These are phyloP conservation scores for Pontoporia blainvillei DNA, from an alignment of 2,113 vertebrate species.

Conservation along the genomic window DNA sequence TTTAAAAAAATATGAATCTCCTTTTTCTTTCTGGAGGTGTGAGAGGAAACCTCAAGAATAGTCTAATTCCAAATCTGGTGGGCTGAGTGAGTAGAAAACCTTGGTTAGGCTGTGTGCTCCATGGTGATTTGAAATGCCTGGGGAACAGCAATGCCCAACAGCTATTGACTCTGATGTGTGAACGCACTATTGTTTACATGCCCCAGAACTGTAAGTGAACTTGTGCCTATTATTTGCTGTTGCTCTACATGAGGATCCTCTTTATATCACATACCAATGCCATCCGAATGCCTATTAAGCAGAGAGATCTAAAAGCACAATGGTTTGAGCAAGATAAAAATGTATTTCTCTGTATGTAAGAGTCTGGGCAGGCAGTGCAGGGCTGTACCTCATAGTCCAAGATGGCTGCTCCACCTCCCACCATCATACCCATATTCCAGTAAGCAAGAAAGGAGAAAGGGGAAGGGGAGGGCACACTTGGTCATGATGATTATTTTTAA, in stretches of 20 bases:
- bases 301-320: background rate
- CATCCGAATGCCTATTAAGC: background rate
- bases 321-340: background rate
- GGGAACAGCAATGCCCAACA: background rate
- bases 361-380: background rate
- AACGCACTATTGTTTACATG: no score
- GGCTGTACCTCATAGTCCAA: background rate
- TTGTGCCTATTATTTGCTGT: background rate
- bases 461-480: background rate
- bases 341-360: background rate
- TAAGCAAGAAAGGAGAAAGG: background rate
- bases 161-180: background rate
- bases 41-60: background rate
- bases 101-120: background rate
- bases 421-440: background rate
- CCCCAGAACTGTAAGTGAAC: background rate
- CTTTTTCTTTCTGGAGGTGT: background rate
- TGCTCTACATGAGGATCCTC: background rate
- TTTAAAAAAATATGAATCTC: background rate
- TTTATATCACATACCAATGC: background rate
- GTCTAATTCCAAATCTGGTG: background rate
- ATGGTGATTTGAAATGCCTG: background rate
- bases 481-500: background rate
- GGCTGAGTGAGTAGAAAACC: background rate
- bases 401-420: background rate